A percentile compares a stretch with the other conserved stretches of the same genome.
Conservation (phyloP, 2,888 invertebrate species). For the Dryomyza anilis region DNA sequence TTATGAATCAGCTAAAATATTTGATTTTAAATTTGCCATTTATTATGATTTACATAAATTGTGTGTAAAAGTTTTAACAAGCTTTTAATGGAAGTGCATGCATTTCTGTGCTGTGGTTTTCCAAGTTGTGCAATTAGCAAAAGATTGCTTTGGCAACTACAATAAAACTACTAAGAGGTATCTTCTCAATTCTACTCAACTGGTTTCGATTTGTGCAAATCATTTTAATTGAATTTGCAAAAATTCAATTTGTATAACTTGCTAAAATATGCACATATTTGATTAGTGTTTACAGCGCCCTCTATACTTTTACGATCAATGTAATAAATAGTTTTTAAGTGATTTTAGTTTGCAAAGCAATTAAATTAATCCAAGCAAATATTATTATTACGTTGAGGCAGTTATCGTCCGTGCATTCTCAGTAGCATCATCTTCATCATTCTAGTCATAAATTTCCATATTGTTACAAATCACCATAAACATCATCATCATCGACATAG, state of each 20-base stretch:
- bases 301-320: no score
- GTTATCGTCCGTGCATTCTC: neutral
- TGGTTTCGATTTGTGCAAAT: conserved; percentile 2
- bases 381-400: conserved; percentile 1
- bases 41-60: conserved; percentile 23
- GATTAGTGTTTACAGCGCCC: no score
- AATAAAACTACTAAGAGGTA: neutral
- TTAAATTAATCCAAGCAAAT: conserved; percentile 29
- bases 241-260: neutral
- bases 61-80: conserved; percentile 14
- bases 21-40: conserved; percentile 23
- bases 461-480: neutral
- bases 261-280: no score
- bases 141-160: neutral
- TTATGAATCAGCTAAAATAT: conserved; percentile 14
- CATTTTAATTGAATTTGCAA: no score
- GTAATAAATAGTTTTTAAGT: conserved; percentile 22
- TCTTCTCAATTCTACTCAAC: neutral
- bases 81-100: conserved; percentile 22
- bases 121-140: neutral
- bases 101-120: neutral
- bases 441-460: neutral
- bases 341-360: conserved; percentile 34
- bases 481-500: neutral
- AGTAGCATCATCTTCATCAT: neutral